phyloP scores from a whole-genome alignment of 37 sponge, comb jelly and placozoan genomes.

The Ianthella basta region DNA sequence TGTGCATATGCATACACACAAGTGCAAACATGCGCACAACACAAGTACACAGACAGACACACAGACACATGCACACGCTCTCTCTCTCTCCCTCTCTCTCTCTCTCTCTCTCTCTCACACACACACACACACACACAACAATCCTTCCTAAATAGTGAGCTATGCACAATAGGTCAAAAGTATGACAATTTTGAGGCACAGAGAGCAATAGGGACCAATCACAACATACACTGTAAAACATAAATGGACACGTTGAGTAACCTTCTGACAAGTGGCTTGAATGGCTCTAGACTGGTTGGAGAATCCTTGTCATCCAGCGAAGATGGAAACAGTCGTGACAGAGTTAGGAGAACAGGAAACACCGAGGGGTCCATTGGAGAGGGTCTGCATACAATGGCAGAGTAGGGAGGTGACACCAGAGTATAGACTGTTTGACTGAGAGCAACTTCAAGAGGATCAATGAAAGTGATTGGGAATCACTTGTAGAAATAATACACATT shows the following conservation, averaged over 20 bases:
- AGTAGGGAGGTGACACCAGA: background rate
- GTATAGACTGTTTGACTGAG: no score
- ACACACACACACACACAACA: no score
- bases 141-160: no score
- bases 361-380: constrained; percentile 11
- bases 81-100: no score
- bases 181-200: no score
- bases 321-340: constrained; percentile 72
- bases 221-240: no score
- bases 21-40: background rate
- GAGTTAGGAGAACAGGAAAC: constrained; percentile 69
- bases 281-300: constrained; percentile 30
- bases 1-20: background rate
- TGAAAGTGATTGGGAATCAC: background rate
- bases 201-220: no score
- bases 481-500: no score
- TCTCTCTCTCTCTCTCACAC: no score
- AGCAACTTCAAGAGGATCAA: background rate
- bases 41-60: constrained; percentile 25
- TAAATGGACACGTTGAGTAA: background rate
- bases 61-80: background rate
- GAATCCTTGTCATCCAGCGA: constrained; percentile 49
- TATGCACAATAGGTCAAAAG: no score
- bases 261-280: constrained; percentile 60
- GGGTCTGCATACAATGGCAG: background rate